Evolutionary conservation across 2,113 vertebrate species (phyloP), one percentile per base, ranked within the genome.

Genomic region (Pleuronectes platessa): DNA sequence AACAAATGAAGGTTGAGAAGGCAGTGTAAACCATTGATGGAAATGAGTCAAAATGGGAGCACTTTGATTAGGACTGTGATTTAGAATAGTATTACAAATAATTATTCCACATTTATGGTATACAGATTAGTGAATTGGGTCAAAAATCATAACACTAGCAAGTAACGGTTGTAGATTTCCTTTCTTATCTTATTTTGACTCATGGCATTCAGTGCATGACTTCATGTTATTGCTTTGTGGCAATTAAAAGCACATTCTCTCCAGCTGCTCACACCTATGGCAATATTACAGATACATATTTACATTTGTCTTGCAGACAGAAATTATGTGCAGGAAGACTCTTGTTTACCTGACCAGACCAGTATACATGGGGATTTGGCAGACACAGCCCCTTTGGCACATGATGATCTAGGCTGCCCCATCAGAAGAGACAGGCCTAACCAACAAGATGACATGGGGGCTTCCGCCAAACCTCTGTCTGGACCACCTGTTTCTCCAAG

Each of bases 241-340:
- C 88, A 89, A 87, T 83, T 83, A 86, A 90, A 86, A 91, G 91
- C 90, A 89, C 89, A 92, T 89, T 91, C 61, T 93, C 92, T 94
- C 93, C 92, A 94, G 94, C 89, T 94, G 92, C 79, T 92, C 92
- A 87, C 91, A 90, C 91, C 92, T 91, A 82, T 90, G 79, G 84
- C 86, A 83, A 79, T 87, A 87, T 91, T 86, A 92, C 89, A 92
- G 86, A 91, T 82, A 83, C 81, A 70, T 90, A 92, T 95, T 90
- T 92, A 93, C 92, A 91, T 95, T 94, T 95, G 92, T 95, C 92
- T 95, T 95, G 89, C 94, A 95, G 94, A 95, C 90, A 94, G 93
- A 92, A 94, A 93, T 92, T 94, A 95, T 93, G 78, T 93, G 87
- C 92, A 94, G 88, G 92, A 95, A 91, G 94, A 92, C 85, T 91